Percentiles rank a stretch among this genome's conserved stretches.
phyloP scores from a whole-genome alignment of 37 sponge, comb jelly and placozoan genomes.

The Theonella swinhoei region DNA sequence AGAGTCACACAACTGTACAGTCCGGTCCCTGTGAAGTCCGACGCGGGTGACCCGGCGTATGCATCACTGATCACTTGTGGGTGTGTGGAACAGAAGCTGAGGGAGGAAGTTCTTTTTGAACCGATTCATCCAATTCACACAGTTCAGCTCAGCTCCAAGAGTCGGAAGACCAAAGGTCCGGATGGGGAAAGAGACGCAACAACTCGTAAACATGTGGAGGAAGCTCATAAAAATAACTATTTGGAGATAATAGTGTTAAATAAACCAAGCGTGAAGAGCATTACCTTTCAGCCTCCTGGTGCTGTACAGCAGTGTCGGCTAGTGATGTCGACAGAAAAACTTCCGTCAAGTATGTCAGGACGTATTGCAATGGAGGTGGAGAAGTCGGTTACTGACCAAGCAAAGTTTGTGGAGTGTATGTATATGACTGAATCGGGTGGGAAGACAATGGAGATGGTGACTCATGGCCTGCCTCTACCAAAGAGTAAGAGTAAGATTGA shows the following conservation, averaged over 20 bases:
- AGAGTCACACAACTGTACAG: slow-evolving; percentile 22
- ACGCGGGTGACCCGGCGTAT: slow-evolving; percentile 15
- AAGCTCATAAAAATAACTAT: not conserved
- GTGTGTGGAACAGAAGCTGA: slow-evolving; percentile 13
- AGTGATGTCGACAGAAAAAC: not conserved
- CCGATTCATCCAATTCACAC: slow-evolving; percentile 24
- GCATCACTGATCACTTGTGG: slow-evolving; percentile 20
- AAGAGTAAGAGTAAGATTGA: not conserved
- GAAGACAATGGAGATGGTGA: not conserved
- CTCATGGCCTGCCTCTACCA: not conserved
- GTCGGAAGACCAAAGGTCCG: not conserved
- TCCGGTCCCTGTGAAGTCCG: not conserved
- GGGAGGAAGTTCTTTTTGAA: not conserved
- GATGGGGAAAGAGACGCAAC: not conserved
- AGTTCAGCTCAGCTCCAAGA: not conserved
- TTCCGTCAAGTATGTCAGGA: not conserved
- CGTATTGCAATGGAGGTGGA: not conserved
- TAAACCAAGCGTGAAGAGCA: not conserved
- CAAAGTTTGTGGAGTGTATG: not conserved
- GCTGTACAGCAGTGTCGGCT: not conserved
- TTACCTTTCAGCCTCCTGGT: not conserved
- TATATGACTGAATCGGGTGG: not conserved
- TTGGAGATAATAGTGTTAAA: slow-evolving; percentile 1
- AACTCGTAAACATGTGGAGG: not conserved
- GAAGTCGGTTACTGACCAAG: not conserved